Percentiles rank a stretch among this genome's conserved stretches.
phyloP scores from a whole-genome alignment of 2,888 invertebrate genomes.

The Apamea sordens region DNA sequence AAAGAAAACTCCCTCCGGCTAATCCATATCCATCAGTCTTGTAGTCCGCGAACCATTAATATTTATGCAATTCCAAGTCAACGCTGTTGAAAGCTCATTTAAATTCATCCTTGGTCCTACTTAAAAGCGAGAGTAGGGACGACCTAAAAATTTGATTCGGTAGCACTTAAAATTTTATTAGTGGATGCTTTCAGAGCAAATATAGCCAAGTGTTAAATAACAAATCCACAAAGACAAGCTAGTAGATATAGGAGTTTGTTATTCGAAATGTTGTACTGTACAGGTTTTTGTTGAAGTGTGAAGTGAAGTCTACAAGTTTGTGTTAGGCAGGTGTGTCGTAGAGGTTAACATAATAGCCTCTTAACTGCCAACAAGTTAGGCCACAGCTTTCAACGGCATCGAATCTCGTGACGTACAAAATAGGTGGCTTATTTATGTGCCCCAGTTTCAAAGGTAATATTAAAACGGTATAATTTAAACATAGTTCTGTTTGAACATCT shows the following conservation, averaged over 20 bases:
- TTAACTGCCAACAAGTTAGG: slow-evolving; percentile 51
- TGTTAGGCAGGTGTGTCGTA: slow-evolving; percentile 19
- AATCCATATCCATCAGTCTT: slow-evolving; percentile 84
- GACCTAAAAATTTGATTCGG: slow-evolving; percentile 82
- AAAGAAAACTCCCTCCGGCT: slow-evolving; percentile 73
- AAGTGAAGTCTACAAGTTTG: slow-evolving; percentile 33
- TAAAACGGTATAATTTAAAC: slow-evolving; percentile 45
- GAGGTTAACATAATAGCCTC: slow-evolving; percentile 55
- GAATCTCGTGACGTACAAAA: slow-evolving; percentile 40
- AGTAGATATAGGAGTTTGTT: slow-evolving; percentile 9
- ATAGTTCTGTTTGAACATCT: slow-evolving; percentile 40
- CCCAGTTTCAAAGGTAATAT: slow-evolving; percentile 43
- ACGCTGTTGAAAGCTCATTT: slow-evolving; percentile 86
- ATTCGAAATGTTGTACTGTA: slow-evolving; percentile 35
- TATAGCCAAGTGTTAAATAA: slow-evolving; percentile 53
- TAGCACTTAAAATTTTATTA: slow-evolving; percentile 80
- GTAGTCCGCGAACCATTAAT: slow-evolving; percentile 83
- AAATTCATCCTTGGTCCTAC: slow-evolving; percentile 85
- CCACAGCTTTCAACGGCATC: slow-evolving; percentile 48
- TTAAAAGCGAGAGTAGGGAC: slow-evolving; percentile 80
- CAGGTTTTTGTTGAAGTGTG: slow-evolving; percentile 31
- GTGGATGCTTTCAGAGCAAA: slow-evolving; percentile 65
- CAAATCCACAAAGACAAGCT: slow-evolving; percentile 57
- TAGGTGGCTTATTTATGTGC: slow-evolving; percentile 48
- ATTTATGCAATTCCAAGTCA: slow-evolving; percentile 86